Conservation (phyloP, 2,888 invertebrate species). For the Ophioninae sp. region DNA sequence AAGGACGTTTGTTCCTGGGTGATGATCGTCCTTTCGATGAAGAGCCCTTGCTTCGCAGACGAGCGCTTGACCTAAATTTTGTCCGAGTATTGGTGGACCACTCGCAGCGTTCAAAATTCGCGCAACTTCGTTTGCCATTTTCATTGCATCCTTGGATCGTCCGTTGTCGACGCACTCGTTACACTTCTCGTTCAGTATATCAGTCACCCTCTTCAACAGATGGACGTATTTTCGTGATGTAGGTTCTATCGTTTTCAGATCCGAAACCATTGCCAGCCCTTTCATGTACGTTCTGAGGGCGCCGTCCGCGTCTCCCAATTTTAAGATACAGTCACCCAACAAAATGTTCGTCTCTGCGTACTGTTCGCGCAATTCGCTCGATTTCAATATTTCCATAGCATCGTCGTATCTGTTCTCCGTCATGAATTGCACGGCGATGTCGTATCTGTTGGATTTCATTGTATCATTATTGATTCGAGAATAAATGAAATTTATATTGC, state of each 20-base stretch:
- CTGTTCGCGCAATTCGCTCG: slow-evolving; percentile 45
- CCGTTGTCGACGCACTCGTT: slow-evolving; percentile 45
- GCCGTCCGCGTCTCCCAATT: slow-evolving; percentile 39
- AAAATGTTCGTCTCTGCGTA: slow-evolving; percentile 51
- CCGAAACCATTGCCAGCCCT: slow-evolving; percentile 28
- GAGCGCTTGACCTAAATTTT: slow-evolving; percentile 53
- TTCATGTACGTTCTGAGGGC: slow-evolving; percentile 57
- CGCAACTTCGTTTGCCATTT: slow-evolving; percentile 42
- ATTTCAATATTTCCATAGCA: slow-evolving; percentile 45
- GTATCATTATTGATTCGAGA: not conserved
- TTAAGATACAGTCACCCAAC: slow-evolving; percentile 61
- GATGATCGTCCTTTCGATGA: slow-evolving; percentile 33
- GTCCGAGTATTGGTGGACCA: slow-evolving; percentile 36
- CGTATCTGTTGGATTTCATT: slow-evolving; percentile 56
- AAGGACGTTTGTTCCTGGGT: slow-evolving; percentile 5
- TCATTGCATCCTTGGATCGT: slow-evolving; percentile 42
- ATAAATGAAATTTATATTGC: not conserved
- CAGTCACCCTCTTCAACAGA: slow-evolving; percentile 62
- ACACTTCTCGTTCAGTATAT: slow-evolving; percentile 63
- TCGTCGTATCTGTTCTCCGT: slow-evolving; percentile 56
- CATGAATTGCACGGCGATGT: slow-evolving; percentile 61
- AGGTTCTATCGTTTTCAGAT: slow-evolving; percentile 32
- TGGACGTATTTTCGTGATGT: slow-evolving; percentile 44
- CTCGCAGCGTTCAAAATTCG: slow-evolving; percentile 30
- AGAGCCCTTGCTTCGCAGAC: slow-evolving; percentile 53